These are phyloP conservation scores for Drosophila quinaria DNA, from an alignment of 2,888 invertebrate species.

Conservation along the genomic window DNA sequence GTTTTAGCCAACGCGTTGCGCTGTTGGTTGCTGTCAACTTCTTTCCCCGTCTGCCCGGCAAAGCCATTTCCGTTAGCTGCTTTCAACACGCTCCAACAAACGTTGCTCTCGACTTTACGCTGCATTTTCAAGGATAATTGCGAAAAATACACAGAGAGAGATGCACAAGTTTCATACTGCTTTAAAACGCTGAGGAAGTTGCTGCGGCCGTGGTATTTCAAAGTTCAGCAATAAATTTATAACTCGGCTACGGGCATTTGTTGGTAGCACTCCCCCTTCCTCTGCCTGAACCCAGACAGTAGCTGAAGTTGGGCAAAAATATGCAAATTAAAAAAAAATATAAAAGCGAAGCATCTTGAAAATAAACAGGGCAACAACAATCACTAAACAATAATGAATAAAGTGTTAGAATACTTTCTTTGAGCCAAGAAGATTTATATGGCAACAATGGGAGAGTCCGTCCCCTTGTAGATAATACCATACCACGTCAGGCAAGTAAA, in stretches of 20 bases:
- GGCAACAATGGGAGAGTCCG: background rate
- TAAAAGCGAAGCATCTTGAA: constrained; percentile 13
- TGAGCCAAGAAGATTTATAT: constrained; percentile 56
- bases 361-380: constrained; percentile 35
- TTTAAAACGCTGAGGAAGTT: constrained; percentile 54
- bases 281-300: background rate
- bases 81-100: constrained; percentile 54
- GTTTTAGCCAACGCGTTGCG: constrained; percentile 6
- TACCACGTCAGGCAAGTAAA: constrained; percentile 5
- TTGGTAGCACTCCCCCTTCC: constrained; percentile 14
- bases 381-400: constrained; percentile 59
- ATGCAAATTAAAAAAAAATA: constrained; percentile 40
- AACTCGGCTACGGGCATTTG: constrained; percentile 57
- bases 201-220: constrained; percentile 72
- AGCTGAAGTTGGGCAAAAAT: constrained; percentile 39
- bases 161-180: constrained; percentile 48
- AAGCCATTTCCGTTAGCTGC: constrained; percentile 57
- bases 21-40: constrained; percentile 19
- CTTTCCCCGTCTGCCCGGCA: background rate
- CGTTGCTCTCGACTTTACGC: constrained; percentile 39
- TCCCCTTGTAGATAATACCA: background rate
- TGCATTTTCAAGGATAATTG: constrained; percentile 75
- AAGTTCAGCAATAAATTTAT: constrained; percentile 78
- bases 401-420: constrained; percentile 62
- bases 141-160: constrained; percentile 57